Evolutionary conservation across 2,888 invertebrate species (phyloP).

Genomic region (Eretmocerus hayati): DNA sequence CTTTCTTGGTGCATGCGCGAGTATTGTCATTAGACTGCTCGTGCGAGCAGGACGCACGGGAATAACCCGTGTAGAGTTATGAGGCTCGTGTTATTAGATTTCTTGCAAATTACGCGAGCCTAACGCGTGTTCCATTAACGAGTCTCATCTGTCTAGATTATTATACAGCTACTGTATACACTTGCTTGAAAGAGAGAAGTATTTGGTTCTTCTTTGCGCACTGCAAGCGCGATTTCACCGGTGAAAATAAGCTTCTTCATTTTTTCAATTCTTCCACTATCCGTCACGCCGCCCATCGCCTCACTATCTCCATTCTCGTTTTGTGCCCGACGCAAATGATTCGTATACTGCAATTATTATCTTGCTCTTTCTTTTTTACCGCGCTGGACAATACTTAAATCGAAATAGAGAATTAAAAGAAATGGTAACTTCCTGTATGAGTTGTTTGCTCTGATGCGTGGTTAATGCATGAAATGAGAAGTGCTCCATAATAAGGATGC

Average conservation of each 20-base stretch:
- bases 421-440: too few species aligned
- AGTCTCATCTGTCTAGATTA: conserved; percentile 40
- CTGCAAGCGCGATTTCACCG: conserved; percentile 11
- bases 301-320: neutral
- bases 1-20: conserved; percentile 18
- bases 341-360: conserved; percentile 1
- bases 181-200: too few species aligned
- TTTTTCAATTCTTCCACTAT: conserved; percentile 11
- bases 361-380: neutral
- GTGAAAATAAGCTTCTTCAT: conserved; percentile 16
- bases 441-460: too few species aligned
- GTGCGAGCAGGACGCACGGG: conserved; percentile 21
- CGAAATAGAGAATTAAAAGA: too few species aligned
- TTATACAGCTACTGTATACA: conserved; percentile 23
- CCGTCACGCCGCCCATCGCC: neutral
- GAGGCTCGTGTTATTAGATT: conserved; percentile 37
- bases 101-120: conserved; percentile 37
- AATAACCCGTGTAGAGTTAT: conserved; percentile 29
- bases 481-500: too few species aligned
- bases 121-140: conserved; percentile 38
- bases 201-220: conserved; percentile 11
- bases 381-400: neutral
- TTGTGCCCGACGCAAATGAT: neutral
- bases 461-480: too few species aligned
- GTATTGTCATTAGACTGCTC: conserved; percentile 38